Base-by-base conservation (phyloP, 2,113 vertebrate genomes). In the Clarias macrocephalus region DNA sequence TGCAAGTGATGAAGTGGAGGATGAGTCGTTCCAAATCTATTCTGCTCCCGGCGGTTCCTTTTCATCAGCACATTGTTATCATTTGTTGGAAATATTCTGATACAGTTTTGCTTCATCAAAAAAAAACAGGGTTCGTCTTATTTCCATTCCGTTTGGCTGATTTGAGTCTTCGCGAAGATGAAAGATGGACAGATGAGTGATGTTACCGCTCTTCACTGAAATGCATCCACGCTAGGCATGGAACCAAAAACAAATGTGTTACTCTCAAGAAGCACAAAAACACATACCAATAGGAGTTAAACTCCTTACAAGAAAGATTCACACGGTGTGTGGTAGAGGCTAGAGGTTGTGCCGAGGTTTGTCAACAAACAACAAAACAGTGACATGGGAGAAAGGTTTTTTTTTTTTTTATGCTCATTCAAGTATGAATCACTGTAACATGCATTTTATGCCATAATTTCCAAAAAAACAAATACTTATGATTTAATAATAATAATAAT, bases 21-120 rank as follows among this genome's bases (percentile, higher is more conserved):
- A 37, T 5, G 28, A 23, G 54, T 80, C 60, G 54, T 80, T 80
- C 76, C 54, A 79, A 37, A 79, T 77, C 75, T 77, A 28, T 28
- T 77, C 18, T 16, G 48, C 75, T 56, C 25, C 48, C 28, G 25
- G 56, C 57, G 21, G 77, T 60, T 80, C 10, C 11, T 80, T 80
- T 60, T 23, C 28, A 37, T 60, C 56, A 37, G 1, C 79, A 60
- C 5, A 18, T 10, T 60, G 30, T 60, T 30, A 37, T 80, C 56
- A 37, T 59, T 80, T 21, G 79, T 80, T 37, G n/a, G 37, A 60
- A 80, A 80, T 37, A 9, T 54, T 28, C 75, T 77, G 48, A 77
- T 77, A 54, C 19, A 56, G 2, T 79, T 54, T 56, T 28, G 5
- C 18, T 37, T 30, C 15, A 60, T 33, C 56, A 3, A 19, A 60